phyloP scores from a whole-genome alignment of 2,888 invertebrate genomes.

The Tachina grossa region DNA sequence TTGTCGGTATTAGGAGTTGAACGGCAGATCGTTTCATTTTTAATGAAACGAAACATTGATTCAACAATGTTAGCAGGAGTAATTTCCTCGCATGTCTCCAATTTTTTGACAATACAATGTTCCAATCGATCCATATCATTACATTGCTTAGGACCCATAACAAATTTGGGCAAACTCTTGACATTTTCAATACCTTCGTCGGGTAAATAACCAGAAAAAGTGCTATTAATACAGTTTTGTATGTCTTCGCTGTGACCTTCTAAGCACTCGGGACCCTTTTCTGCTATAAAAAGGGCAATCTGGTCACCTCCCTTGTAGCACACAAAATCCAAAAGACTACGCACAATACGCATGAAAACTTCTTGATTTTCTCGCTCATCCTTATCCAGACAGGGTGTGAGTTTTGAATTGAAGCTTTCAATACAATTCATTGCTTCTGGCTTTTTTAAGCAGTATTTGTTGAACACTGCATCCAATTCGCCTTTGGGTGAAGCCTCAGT shows the following conservation, averaged over 20 bases:
- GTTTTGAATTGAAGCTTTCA: slow-evolving; percentile 84
- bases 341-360: slow-evolving; percentile 86
- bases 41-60: slow-evolving; percentile 81
- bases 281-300: slow-evolving; percentile 91
- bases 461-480: slow-evolving; percentile 88
- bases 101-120: slow-evolving; percentile 77
- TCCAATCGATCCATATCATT: slow-evolving; percentile 78
- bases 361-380: slow-evolving; percentile 86
- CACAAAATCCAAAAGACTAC: slow-evolving; percentile 88
- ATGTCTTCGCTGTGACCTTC: slow-evolving; percentile 85
- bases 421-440: slow-evolving; percentile 84
- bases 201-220: slow-evolving; percentile 84
- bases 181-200: slow-evolving; percentile 81
- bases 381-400: slow-evolving; percentile 86
- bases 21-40: slow-evolving; percentile 80
- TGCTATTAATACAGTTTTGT: slow-evolving; percentile 86
- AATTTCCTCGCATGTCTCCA: slow-evolving; percentile 79
- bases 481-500: slow-evolving; percentile 88
- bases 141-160: slow-evolving; percentile 84
- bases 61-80: slow-evolving; percentile 81
- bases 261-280: slow-evolving; percentile 91
- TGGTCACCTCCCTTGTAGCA: slow-evolving; percentile 92
- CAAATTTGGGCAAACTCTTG: slow-evolving; percentile 85
- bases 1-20: slow-evolving; percentile 63
- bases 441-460: slow-evolving; percentile 88